Evolutionary conservation across 2,888 invertebrate species (phyloP), one percentile per base, ranked within the genome.

Genomic region (Drosophila lacicola): DNA sequence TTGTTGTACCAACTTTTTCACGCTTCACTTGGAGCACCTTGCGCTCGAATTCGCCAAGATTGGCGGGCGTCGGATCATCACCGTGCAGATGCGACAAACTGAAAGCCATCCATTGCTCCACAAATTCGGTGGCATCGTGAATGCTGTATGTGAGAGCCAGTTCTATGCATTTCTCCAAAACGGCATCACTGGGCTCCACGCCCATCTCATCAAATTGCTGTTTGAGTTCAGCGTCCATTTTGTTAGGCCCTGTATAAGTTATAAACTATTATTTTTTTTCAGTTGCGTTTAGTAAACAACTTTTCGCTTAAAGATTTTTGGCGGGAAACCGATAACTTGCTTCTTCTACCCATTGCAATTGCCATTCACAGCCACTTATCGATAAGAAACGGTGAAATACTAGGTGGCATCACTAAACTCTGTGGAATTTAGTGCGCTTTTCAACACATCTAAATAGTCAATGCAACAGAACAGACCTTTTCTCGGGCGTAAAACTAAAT

Each of bases 21-120:
- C 92, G 93, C 90, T 94, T 94, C 81, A 83, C 54, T 29, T 90
- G 88, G 88, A 95, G 94, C 92, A 95, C 95, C 93, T 94, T 95
- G 81, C 95, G 94, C 83, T 94, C 95, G 91, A 96, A 94, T 85
- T 93, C 92, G 68, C 93, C 93, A 51, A 96, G 93, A 87, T 93
- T 92, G 17, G 94, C 94, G 34, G 94, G 72, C 54, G 94, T 94
- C 25, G 96, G 95, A 36, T 94, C 93, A 0, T 94, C 94, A 37
- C 95, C 95, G 78, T 94, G 93, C 73, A 95, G 92, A 89, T 95
- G 93, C 36, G 96, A 95, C 61, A 95, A 93, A 82, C 95, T 95
- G 91, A 95, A 97, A 19, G 96, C 96, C 93, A 96, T 94, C 96
- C 96, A 97, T 93, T 95, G 94, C 90, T 96, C 95, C 55, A 95